Percentiles rank a stretch among this genome's conserved stretches.
phyloP scores from a whole-genome alignment of 2,113 vertebrate species.

The Fulmarus glacialis region DNA sequence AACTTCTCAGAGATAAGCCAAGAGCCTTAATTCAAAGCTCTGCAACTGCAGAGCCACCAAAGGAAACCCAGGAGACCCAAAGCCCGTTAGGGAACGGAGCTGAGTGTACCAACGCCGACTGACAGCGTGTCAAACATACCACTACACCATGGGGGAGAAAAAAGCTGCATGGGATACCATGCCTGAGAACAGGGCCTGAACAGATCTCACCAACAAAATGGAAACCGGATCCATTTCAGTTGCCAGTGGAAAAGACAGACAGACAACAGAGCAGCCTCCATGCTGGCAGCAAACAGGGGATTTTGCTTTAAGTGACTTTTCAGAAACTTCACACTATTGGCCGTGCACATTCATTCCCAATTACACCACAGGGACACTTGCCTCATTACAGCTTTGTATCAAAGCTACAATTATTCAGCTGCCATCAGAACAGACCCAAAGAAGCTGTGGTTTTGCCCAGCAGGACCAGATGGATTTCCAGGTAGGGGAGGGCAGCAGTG shows the following conservation, averaged over 20 bases:
- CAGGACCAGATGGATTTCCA: constrained; percentile 54
- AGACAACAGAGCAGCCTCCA: not conserved
- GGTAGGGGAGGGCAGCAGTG: not conserved
- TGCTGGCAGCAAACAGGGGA: not conserved
- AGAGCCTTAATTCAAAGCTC: not conserved
- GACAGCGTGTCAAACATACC: not conserved
- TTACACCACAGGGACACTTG: constrained; percentile 47
- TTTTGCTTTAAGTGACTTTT: constrained; percentile 17
- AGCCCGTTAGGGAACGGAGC: not conserved
- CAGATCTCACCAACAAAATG: not conserved
- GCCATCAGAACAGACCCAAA: not conserved
- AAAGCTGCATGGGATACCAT: not conserved
- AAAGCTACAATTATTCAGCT: constrained; percentile 50
- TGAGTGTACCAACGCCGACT: not conserved
- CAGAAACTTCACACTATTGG: constrained; percentile 11
- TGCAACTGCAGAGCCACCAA: not conserved
- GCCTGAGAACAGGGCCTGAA: not conserved
- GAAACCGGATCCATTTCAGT: not conserved
- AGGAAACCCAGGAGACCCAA: not conserved
- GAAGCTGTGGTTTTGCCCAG: not conserved
- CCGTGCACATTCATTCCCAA: not conserved
- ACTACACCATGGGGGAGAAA: not conserved
- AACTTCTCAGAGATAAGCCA: not conserved
- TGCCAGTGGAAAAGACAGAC: not conserved
- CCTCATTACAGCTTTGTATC: constrained; percentile 34